A percentile compares a stretch with the other conserved stretches of the same genome.
Conservation (phyloP, 2,888 invertebrate species). For the Cryptocheilus praepositus region DNA sequence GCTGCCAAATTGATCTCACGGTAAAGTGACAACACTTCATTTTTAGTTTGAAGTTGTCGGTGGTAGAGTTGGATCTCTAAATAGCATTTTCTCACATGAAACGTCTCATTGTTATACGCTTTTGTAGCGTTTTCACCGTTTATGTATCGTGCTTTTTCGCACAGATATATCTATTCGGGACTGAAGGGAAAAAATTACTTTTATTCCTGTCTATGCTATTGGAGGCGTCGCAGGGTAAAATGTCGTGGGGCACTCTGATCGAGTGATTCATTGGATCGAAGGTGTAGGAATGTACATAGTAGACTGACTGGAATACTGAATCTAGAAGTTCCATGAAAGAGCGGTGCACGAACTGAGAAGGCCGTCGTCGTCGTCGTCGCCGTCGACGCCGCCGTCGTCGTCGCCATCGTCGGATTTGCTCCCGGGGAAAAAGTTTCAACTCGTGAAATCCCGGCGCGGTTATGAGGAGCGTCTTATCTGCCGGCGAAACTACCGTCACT, state of each 20-base stretch:
- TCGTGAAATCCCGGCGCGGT: slow-evolving; percentile 55
- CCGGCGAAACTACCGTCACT: slow-evolving; percentile 56
- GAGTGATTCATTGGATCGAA: slow-evolving; percentile 45
- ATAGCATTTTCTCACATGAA: too few relatives aligned
- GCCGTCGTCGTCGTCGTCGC: slow-evolving; percentile 24
- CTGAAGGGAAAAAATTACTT: too few relatives aligned
- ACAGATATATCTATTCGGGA: too few relatives aligned
- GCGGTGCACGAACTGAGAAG: slow-evolving; percentile 32
- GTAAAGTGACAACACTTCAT: not conserved
- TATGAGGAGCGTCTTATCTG: slow-evolving; percentile 58
- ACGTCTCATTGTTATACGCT: too few relatives aligned
- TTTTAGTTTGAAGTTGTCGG: too few relatives aligned
- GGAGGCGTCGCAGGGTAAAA: not conserved
- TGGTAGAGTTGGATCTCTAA: too few relatives aligned
- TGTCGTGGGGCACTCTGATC: slow-evolving; percentile 33
- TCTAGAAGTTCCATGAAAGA: slow-evolving; percentile 33
- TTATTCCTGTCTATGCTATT: too few relatives aligned
- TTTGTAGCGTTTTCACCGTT: too few relatives aligned
- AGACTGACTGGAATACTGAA: slow-evolving; percentile 21
- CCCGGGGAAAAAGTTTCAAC: slow-evolving; percentile 53
- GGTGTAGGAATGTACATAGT: not conserved
- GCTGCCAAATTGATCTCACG: too few relatives aligned
- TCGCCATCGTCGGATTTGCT: slow-evolving; percentile 50
- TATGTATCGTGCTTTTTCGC: too few relatives aligned
- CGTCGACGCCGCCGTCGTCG: slow-evolving; percentile 20